Conservation (phyloP, 2,888 invertebrate species). For the Isotomurus palustris region DNA sequence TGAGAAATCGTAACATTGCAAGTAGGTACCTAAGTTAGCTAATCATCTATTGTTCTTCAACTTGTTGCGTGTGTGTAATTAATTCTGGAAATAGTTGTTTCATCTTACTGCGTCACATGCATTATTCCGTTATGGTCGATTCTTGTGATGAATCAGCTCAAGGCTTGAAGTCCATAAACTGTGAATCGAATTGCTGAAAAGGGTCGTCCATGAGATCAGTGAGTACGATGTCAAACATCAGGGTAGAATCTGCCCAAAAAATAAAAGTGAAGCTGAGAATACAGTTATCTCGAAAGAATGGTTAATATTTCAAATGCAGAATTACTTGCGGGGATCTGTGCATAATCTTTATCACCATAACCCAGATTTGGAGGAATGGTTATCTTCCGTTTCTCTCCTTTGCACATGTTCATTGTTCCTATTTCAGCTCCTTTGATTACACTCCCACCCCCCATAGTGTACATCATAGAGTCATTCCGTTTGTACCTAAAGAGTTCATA, state of each 20-base stretch:
- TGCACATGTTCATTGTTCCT: conserved; percentile 10
- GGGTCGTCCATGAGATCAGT: conserved; percentile 4
- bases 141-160: too few species aligned
- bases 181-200: neutral
- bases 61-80: too few species aligned
- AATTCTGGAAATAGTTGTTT: neutral
- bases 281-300: neutral
- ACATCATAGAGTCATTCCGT: conserved; percentile 8
- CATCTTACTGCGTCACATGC: neutral
- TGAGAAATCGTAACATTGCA: too few species aligned
- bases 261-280: neutral
- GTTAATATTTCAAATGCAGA: neutral
- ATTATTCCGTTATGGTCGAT: too few species aligned
- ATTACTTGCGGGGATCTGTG: conserved; percentile 7
- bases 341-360: conserved; percentile 5
- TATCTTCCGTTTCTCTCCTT: conserved; percentile 1
- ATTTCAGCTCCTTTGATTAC: conserved; percentile 12
- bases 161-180: too few species aligned
- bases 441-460: conserved; percentile 5
- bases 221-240: conserved; percentile 4
- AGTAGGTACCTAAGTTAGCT: too few species aligned
- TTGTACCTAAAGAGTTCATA: conserved; percentile 5
- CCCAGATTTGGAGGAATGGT: conserved; percentile 5
- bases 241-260: conserved; percentile 4
- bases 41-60: too few species aligned